Evolutionary conservation across 1,140 invertebrate genomes (phyloP), one percentile per base, ranked within the genome.

Genomic region (Pararge aegeria): DNA sequence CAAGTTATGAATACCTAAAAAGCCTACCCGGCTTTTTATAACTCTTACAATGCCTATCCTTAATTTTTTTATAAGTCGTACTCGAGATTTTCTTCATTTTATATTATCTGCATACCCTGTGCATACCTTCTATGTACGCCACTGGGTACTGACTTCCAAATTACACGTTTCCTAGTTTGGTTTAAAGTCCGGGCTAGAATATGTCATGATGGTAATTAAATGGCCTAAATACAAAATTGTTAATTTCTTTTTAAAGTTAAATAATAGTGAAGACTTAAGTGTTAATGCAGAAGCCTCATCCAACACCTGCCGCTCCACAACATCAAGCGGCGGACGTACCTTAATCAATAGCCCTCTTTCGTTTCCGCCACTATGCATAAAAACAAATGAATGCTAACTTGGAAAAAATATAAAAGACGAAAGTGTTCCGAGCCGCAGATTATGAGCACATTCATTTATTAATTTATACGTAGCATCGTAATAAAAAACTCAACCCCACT

Each of bases 391-490:
- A 78, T 68, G 55, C 70, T 70, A 73, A 78, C 68, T 72, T 61
- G 68, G 49, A 75, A 73, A 74, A 79, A 86, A 77, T 78, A 82
- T 70, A 83, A 87, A 87, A 84, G 86, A 70, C 81, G 86, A 87
- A 89, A 89, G 87, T 89, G 87, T 89, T 87, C 81, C 78, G 65
- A 73, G 62, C 78, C 71, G 80, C 82, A 87, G 87, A 89, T 89
- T 87, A 89, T 82, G 76, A 86, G 80, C 83, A 84, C 83, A 79
- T 89, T 87, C 82, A 75, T 83, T 87, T 89, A 89, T 89, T 89
- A 89, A 89, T 89, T 89, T 89, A 87, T 89, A 87, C 76, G 84
- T 80, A 76, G 73, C 78, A 77, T 85, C 80, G 74, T 64, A 64
- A 71, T 84, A 85, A 89, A 86, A 87, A 89, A 86, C 72, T 66